Base-by-base conservation (phyloP, 2,797 vertebrate genomes). In the Sebastolobus alascanus region DNA sequence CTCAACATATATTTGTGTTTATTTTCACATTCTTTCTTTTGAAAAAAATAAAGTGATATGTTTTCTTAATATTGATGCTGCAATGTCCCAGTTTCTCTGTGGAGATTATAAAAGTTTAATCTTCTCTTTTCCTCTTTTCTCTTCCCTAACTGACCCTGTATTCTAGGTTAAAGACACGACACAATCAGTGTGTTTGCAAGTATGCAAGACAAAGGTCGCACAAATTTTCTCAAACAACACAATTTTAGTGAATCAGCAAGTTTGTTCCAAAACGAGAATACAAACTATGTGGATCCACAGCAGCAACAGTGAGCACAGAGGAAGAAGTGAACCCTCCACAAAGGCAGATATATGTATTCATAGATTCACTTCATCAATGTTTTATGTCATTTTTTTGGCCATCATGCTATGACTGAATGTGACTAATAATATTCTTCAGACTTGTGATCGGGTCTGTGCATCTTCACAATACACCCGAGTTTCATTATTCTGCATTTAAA, bases 401-500 rank as follows among this genome's bases (percentile, higher is more conserved):
- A 80, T 77, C 27, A 56, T 65, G 46, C 38, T 68, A 31, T 46
- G 72, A 75, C 72, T 86, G 80, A 77, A 83, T 85, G 79, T 65
- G 77, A 83, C 58, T 63, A 37, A 29, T 86, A 90, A 86, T 80
- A 81, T 84, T 84, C 75, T 78, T 38, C 60, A 87, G 77, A 88
- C 86, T 79, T 87, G 84, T 89, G 55, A 90, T 80, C 80, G 25
- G 1, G 1, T 68, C 71, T 60, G 46, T 72, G 50, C 80, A 69
- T 84, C 77, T 75, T 84, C 74, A 82, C 73, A 89, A 83, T 84
- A 58, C 82, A 85, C 68, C 73, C 35, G 82, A 83, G 75, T 89
- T 91, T 80, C 56, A 87, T 91, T 90, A 86, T 87, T 86, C 79
- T 79, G 76, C 84, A 87, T 88, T 92, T 90, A 92, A 90, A 89